These are phyloP conservation scores for Coccyzus lansbergi DNA, from an alignment of 2,797 vertebrate genomes.

Conservation along the genomic window DNA sequence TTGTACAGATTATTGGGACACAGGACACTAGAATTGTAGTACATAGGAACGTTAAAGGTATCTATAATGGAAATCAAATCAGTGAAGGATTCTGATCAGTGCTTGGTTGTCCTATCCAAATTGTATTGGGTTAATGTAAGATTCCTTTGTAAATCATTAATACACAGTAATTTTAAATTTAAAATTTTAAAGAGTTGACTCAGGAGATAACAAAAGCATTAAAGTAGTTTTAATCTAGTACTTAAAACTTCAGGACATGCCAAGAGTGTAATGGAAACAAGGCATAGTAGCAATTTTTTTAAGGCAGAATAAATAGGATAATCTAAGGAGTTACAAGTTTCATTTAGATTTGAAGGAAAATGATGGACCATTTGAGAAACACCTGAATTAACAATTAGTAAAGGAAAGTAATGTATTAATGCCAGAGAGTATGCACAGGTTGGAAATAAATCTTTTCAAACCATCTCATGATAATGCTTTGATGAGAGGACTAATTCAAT, in stretches of 20 bases:
- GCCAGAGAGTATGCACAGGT: background rate
- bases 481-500: background rate
- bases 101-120: background rate
- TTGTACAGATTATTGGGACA: background rate
- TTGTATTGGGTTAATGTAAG: fast-evolving
- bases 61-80: background rate
- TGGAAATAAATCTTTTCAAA: background rate
- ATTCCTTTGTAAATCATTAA: background rate
- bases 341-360: conserved; percentile 1
- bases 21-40: background rate
- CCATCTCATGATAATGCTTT: background rate
- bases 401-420: background rate
- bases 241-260: background rate
- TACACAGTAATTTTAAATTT: background rate
- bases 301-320: background rate
- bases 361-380: background rate
- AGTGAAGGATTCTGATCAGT: background rate
- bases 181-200: background rate
- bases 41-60: background rate
- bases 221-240: background rate
- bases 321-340: background rate
- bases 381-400: background rate
- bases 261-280: background rate
- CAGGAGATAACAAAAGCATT: background rate
- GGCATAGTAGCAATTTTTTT: background rate